Evolutionary conservation across 2,888 invertebrate species (phyloP).

Genomic region (Drosophila multiciliata): DNA sequence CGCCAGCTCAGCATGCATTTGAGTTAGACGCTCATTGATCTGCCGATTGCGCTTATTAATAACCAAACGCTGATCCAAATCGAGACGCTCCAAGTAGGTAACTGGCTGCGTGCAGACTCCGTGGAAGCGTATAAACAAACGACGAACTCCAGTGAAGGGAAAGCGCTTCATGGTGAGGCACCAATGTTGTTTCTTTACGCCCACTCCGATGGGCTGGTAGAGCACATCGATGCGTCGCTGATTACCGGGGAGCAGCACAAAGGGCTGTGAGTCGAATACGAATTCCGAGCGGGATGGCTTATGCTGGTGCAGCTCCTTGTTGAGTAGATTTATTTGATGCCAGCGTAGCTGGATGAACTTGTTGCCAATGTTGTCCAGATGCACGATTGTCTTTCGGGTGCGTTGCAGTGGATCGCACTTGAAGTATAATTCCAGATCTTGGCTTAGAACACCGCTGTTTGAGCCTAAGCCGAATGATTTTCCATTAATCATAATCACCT

Average conservation of each 20-base stretch:
- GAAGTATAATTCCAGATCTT: constrained; percentile 49
- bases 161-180: constrained; percentile 50
- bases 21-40: constrained; percentile 22
- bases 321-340: constrained; percentile 13
- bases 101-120: constrained; percentile 64
- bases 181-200: constrained; percentile 69
- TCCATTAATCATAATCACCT: constrained; percentile 71
- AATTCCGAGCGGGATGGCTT: constrained; percentile 56
- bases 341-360: constrained; percentile 56
- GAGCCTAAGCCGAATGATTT: constrained; percentile 22
- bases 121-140: constrained; percentile 52
- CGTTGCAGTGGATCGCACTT: constrained; percentile 68
- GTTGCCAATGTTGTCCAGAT: constrained; percentile 67
- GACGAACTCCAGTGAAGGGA: constrained; percentile 59
- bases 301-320: constrained; percentile 18
- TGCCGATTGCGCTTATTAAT: constrained; percentile 45
- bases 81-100: constrained; percentile 48
- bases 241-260: constrained; percentile 58
- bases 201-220: constrained; percentile 69
- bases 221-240: constrained; percentile 56
- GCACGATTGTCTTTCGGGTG: constrained; percentile 59
- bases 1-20: constrained; percentile 46
- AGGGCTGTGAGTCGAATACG: constrained; percentile 63
- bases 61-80: constrained; percentile 36
- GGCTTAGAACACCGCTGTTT: constrained; percentile 24